Base-by-base conservation (phyloP, 2,888 invertebrate species). In the Tetheella fluctuosa region DNA sequence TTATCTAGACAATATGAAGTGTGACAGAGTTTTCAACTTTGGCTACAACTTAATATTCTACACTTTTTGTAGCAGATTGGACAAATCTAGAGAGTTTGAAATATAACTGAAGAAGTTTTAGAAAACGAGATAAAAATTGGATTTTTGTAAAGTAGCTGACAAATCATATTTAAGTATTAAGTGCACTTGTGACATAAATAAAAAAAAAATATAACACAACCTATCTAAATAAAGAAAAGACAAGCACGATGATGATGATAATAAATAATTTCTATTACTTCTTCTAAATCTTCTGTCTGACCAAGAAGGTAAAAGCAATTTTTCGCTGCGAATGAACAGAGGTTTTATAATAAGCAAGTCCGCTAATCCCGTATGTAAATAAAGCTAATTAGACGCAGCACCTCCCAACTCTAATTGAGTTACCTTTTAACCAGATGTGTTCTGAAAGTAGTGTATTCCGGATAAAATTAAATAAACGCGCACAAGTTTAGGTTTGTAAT, bases 401-500 rank as follows among this genome's bases (percentile, higher is more conserved):
- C 20, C 20, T 48, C 10, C 48, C 20, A 48, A 48, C 48, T 48
- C 20, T 48, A 48, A 48, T 48, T 20, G 48, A 48, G 48, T 48
- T 48, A 48, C 48, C 48, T 48, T 48, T 48, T 20, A 48, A 48
- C 48, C 48, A 48, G 48, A 48, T 48, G 48, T 48, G 48, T 48
- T 60, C 67, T 65, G 66, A 63, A 74, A 81, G 69, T 77, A 79
- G 75, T 71, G 68, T 62, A 55, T 70, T 82, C 77, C 64, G 74
- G 77, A 83, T 84, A 80, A 83, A 87, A 88, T 88, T 85, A 85
- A 89, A 87, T 88, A 88, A 84, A 85, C 80, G 78, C 69, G 77
- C 80, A 80, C 81, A 85, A 85, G 84, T 87, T 81, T 76, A 81
- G 80, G 78, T 77, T 80, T 78, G 79, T 88, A 90, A 90, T 90